phyloP scores from a whole-genome alignment of 2,113 vertebrate species.

The Sturnira hondurensis region DNA sequence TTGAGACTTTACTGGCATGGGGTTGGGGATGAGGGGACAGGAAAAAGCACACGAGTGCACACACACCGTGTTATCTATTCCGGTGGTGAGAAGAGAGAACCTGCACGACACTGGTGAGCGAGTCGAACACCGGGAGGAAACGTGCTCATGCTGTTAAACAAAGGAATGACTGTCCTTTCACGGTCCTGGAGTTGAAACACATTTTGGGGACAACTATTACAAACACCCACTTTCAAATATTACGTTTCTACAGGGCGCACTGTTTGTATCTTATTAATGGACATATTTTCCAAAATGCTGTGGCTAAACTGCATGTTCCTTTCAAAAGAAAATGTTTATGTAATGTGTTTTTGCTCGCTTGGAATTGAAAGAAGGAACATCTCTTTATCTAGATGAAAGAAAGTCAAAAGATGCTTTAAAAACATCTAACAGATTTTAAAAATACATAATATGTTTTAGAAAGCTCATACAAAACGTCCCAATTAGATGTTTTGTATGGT shows the following conservation, averaged over 20 bases:
- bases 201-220: neutral
- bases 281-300: constrained; percentile 16
- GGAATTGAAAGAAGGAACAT: neutral
- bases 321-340: constrained; percentile 2
- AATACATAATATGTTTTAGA: neutral
- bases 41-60: constrained; percentile 37
- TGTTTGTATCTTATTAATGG: neutral
- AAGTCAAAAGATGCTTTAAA: neutral
- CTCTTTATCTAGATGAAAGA: neutral
- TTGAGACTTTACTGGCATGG: neutral
- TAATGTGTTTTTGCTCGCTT: neutral
- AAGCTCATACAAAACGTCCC: neutral
- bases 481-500: neutral
- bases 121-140: neutral
- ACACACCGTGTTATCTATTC: neutral
- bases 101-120: neutral
- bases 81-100: constrained; percentile 1
- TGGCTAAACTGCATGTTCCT: neutral
- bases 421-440: neutral
- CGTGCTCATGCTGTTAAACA: neutral
- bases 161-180: neutral
- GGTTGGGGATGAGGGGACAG: neutral
- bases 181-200: neutral
- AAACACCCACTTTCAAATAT: neutral
- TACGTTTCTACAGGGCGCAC: neutral